phyloP scores from a whole-genome alignment of 2,888 invertebrate species.

The Elgonia sp. region DNA sequence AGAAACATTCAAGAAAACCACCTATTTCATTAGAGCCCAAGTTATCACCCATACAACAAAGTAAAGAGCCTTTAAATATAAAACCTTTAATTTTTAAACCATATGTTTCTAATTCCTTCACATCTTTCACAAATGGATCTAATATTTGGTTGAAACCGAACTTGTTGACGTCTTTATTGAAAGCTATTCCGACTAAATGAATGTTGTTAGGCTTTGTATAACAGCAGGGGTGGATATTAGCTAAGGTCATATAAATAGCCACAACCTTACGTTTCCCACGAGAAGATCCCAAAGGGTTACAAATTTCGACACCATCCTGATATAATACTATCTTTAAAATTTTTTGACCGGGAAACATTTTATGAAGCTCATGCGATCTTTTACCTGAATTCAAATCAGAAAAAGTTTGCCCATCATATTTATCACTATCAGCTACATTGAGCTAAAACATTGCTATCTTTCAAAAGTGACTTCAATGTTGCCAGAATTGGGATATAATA shows the following conservation, averaged over 20 bases:
- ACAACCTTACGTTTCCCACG: constrained; percentile 35
- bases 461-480: constrained; percentile 34
- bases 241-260: constrained; percentile 31
- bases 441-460: constrained; percentile 23
- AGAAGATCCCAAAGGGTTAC: constrained; percentile 54
- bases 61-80: constrained; percentile 34
- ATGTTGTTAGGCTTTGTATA: constrained; percentile 45
- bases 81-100: constrained; percentile 48
- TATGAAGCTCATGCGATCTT: constrained; percentile 47
- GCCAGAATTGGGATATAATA: constrained; percentile 42
- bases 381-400: constrained; percentile 32
- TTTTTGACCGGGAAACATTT: neutral
- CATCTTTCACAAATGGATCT: constrained; percentile 54
- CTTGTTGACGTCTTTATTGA: constrained; percentile 39
- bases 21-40: constrained; percentile 41
- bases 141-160: constrained; percentile 62
- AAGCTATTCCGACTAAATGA: constrained; percentile 40
- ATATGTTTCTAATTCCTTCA: constrained; percentile 65
- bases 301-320: constrained; percentile 46
- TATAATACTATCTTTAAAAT: constrained; percentile 39
- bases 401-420: constrained; percentile 30
- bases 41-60: constrained; percentile 43
- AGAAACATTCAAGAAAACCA: constrained; percentile 77
- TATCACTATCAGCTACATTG: constrained; percentile 36
- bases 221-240: constrained; percentile 43